phyloP scores from a whole-genome alignment of 1,140 invertebrate genomes.

The Hylaeus volcanicus region DNA sequence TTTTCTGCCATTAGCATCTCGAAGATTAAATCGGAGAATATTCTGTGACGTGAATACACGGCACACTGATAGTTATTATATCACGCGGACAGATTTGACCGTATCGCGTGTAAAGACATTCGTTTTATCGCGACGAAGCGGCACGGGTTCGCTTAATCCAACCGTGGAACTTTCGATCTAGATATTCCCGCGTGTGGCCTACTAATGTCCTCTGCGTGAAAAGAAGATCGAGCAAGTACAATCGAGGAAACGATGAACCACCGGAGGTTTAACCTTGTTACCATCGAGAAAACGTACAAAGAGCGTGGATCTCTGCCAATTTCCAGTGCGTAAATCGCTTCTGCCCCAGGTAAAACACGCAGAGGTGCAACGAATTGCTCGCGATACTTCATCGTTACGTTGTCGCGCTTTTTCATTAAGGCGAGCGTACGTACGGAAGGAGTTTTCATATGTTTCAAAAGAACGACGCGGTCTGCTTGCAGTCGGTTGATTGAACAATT shows the following conservation, averaged over 20 bases:
- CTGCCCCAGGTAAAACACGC: conserved; percentile 15
- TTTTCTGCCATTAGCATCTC: too few relatives aligned
- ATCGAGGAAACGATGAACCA: conserved; percentile 33
- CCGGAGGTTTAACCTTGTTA: not conserved
- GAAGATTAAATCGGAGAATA: too few relatives aligned
- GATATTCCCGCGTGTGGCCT: not conserved
- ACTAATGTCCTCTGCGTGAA: too few relatives aligned
- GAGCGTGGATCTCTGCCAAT: conserved; percentile 1
- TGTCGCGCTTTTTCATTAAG: too few relatives aligned
- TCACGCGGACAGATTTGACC: too few relatives aligned
- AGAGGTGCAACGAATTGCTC: not conserved
- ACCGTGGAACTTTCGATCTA: not conserved
- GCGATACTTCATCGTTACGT: not conserved
- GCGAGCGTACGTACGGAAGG: not conserved
- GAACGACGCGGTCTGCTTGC: too few relatives aligned
- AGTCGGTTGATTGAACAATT: not conserved
- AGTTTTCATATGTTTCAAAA: not conserved
- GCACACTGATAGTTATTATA: too few relatives aligned
- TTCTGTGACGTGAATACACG: too few relatives aligned
- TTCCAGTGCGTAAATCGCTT: conserved; percentile 28
- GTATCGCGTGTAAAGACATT: too few relatives aligned
- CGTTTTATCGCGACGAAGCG: too few relatives aligned
- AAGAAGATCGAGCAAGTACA: not conserved
- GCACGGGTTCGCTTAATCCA: too few relatives aligned
- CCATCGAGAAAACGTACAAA: conserved; percentile 15